phyloP scores from a whole-genome alignment of 2,113 vertebrate genomes.

The Forbesichthys agassizii region DNA sequence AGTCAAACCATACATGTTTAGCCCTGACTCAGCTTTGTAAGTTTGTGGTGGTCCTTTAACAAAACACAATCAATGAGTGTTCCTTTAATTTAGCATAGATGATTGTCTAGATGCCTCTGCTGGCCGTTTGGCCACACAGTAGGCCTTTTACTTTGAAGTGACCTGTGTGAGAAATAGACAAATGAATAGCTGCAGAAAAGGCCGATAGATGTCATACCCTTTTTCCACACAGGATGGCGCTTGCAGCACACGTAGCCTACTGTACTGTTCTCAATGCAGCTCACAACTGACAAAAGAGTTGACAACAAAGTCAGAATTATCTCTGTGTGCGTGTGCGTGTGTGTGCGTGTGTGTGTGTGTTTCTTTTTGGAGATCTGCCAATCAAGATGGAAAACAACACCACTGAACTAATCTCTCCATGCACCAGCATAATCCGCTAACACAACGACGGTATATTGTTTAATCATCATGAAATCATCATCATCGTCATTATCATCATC shows the following conservation, averaged over 20 bases:
- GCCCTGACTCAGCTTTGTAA: too few relatives aligned
- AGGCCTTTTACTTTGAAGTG: too few relatives aligned
- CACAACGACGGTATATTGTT: slow-evolving; percentile 76
- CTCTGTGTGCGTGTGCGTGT: background rate
- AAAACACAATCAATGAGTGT: too few relatives aligned
- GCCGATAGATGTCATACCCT: background rate
- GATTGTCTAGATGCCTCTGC: too few relatives aligned
- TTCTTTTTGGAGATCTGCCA: slow-evolving; percentile 75
- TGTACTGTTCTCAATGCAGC: too few relatives aligned
- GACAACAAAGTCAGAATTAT: too few relatives aligned
- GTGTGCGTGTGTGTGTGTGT: slow-evolving; percentile 7
- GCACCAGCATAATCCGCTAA: slow-evolving; percentile 74
- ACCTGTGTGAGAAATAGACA: background rate
- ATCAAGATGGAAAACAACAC: slow-evolving; percentile 73
- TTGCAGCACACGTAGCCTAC: slow-evolving; percentile 49
- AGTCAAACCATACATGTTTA: too few relatives aligned
- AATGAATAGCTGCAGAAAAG: background rate
- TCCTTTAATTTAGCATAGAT: too few relatives aligned
- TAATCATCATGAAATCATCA: slow-evolving; percentile 79
- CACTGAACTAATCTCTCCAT: slow-evolving; percentile 80
- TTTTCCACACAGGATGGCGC: slow-evolving; percentile 67
- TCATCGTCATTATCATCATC: slow-evolving; percentile 41
- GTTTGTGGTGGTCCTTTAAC: too few relatives aligned
- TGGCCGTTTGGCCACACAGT: too few relatives aligned
- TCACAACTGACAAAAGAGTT: too few relatives aligned